These are phyloP conservation scores for Diceros bicornis DNA, from an alignment of 2,797 vertebrate species.

Conservation along the genomic window DNA sequence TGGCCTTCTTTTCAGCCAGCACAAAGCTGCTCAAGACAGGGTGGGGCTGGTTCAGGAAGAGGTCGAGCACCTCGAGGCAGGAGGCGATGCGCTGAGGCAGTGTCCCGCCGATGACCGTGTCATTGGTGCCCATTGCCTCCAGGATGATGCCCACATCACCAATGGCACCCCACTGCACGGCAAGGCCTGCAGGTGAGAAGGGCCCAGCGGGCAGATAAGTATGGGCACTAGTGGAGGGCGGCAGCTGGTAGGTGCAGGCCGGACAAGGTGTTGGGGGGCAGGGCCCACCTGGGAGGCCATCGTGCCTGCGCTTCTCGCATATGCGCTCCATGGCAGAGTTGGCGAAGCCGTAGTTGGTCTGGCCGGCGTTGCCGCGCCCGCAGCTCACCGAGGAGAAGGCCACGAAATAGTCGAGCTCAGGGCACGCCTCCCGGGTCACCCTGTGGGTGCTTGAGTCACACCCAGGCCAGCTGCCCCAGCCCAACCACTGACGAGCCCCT, in stretches of 20 bases:
- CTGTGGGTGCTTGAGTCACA: slow-evolving; percentile 85
- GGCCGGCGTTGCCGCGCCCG: slow-evolving; percentile 96
- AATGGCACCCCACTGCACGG: slow-evolving; percentile 97
- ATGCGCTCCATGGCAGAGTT: slow-evolving; percentile 99
- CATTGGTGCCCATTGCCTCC: slow-evolving; percentile 94
- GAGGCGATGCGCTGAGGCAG: slow-evolving; percentile 95
- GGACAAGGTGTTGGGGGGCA: neutral
- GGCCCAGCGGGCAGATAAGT: accelerated
- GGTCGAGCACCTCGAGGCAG: slow-evolving; percentile 96
- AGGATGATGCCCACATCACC: slow-evolving; percentile 97
- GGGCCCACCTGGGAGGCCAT: slow-evolving; percentile 92
- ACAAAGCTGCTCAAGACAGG: slow-evolving; percentile 97
- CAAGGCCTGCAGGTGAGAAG: slow-evolving; percentile 90
- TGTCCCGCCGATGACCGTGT: slow-evolving; percentile 94
- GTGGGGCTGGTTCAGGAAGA: slow-evolving; percentile 93
- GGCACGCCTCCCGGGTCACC: slow-evolving; percentile 94
- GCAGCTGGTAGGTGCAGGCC: accelerated
- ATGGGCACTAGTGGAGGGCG: accelerated
- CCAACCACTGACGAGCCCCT: accelerated
- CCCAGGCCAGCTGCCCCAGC: neutral
- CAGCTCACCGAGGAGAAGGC: slow-evolving; percentile 98
- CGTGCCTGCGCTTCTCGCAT: slow-evolving; percentile 93
- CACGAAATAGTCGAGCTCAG: slow-evolving; percentile 96
- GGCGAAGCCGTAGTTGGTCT: slow-evolving; percentile 98
- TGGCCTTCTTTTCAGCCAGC: slow-evolving; percentile 92